Evolutionary conservation across 2,888 invertebrate genomes (phyloP), one percentile per base, ranked within the genome.

Genomic region (Nycteola revayana): DNA sequence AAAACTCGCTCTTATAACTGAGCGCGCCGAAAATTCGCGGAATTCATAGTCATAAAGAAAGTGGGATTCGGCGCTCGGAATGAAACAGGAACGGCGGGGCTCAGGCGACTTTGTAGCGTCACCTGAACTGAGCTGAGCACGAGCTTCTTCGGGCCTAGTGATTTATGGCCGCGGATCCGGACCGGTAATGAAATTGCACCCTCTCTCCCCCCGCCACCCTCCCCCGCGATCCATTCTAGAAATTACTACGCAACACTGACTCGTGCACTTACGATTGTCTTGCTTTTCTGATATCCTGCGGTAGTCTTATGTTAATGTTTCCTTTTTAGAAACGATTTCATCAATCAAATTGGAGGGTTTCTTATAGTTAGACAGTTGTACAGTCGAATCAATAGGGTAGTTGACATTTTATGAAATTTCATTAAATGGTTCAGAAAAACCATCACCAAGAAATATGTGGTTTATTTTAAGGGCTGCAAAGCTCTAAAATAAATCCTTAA

Each of bases 181-280:
- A 82, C 88, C 82, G 88, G 87, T 86, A 88, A 85, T 84, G 86
- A 89, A 83, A 86, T 87, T 86, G 90, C 87, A 87, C 85, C 89
- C 89, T 86, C 83, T 73, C 75, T 60, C 41, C 75, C 73, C 75
- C 69, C 66, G 67, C 67, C 66, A 61, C 63, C 50, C 61, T 57
- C 39, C 34, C 50, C 45, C 49, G 50, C 68, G 75, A 83, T 73
- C 86, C 83, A 85, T 87, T 86, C 86, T 82, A 84, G 86, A 86
- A 86, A 87, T 86, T 83, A 84, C 86, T 77, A 82, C 85, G 85
- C 86, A 86, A 85, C 82, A 74, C 66, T 67, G 78, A 70, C 64
- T 64, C 75, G 69, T 78, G 80, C 81, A 78, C 69, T 72, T 61
- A 58, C 62, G 58, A 66, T 67, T 63, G 64, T 66, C 69, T 61